These are phyloP conservation scores for Lagria hirta DNA, from an alignment of 2,888 invertebrate species.

Conservation along the genomic window DNA sequence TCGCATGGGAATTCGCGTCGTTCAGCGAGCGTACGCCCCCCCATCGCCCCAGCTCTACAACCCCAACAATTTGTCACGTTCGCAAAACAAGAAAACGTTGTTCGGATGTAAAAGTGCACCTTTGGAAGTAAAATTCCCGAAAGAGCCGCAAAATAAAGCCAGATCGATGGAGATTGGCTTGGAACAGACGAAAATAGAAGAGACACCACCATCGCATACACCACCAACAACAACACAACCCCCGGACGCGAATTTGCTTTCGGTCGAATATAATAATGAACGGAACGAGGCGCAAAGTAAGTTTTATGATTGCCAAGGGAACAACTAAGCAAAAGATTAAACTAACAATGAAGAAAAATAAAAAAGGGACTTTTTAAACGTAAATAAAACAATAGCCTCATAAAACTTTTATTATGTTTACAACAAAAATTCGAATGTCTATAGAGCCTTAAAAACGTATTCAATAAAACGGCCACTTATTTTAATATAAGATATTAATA, in stretches of 20 bases:
- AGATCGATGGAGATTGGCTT: conserved; percentile 26
- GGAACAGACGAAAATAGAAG: conserved; percentile 14
- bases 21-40: conserved; percentile 63
- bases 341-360: too few relatives aligned
- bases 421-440: too few relatives aligned
- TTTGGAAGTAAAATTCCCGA: conserved; percentile 38
- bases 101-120: conserved; percentile 48
- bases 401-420: too few relatives aligned
- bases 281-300: conserved; percentile 20
- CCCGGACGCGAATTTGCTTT: conserved; percentile 1
- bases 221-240: conserved; percentile 11
- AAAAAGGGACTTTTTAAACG: too few relatives aligned
- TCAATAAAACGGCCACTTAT: too few relatives aligned
- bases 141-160: conserved; percentile 27
- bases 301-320: too few relatives aligned
- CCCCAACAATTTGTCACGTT: conserved; percentile 33
- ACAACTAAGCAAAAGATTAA: too few relatives aligned
- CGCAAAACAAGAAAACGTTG: conserved; percentile 43
- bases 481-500: too few relatives aligned
- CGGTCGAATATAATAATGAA: conserved; percentile 20
- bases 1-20: conserved; percentile 82
- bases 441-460: too few relatives aligned
- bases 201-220: conserved; percentile 13
- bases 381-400: too few relatives aligned
- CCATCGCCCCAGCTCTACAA: conserved; percentile 51